These are phyloP conservation scores for Athalia cordata DNA, from an alignment of 2,888 invertebrate genomes.

Conservation along the genomic window DNA sequence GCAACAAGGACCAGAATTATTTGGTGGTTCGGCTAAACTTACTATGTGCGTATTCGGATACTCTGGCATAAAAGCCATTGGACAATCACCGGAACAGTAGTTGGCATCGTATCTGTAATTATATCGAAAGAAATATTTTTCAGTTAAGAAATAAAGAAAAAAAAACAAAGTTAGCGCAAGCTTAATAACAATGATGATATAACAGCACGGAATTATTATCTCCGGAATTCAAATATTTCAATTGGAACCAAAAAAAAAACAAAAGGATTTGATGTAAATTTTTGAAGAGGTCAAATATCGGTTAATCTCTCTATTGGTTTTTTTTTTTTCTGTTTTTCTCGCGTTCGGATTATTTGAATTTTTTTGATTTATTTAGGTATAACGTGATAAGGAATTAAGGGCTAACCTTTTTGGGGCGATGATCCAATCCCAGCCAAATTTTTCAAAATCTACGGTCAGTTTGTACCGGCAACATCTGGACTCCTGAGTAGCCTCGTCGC, in stretches of 20 bases:
- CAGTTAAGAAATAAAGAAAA: neutral
- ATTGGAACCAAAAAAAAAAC: too few species aligned
- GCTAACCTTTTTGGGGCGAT: constrained; percentile 88
- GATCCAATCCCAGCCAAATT: constrained; percentile 98
- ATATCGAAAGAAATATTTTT: neutral
- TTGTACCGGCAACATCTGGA: constrained; percentile 96
- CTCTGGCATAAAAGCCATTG: constrained; percentile 89
- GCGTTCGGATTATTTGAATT: too few species aligned
- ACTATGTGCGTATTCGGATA: constrained; percentile 93
- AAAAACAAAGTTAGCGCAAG: neutral
- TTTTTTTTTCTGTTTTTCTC: too few species aligned
- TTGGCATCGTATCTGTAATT: constrained; percentile 87
- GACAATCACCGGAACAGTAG: constrained; percentile 97
- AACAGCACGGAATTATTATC: too few species aligned
- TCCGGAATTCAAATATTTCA: too few species aligned
- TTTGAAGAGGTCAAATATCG: too few species aligned
- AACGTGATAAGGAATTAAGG: too few species aligned
- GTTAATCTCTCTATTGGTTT: too few species aligned
- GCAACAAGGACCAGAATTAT: constrained; percentile 93
- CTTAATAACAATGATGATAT: neutral
- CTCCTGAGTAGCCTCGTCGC: constrained; percentile 87
- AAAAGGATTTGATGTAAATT: too few species aligned
- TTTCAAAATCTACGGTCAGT: constrained; percentile 93
- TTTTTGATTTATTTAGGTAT: too few species aligned
- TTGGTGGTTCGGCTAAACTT: constrained; percentile 84